Evolutionary conservation across 2,797 vertebrate genomes (phyloP).

Genomic region (Rousettus madagascariensis): DNA sequence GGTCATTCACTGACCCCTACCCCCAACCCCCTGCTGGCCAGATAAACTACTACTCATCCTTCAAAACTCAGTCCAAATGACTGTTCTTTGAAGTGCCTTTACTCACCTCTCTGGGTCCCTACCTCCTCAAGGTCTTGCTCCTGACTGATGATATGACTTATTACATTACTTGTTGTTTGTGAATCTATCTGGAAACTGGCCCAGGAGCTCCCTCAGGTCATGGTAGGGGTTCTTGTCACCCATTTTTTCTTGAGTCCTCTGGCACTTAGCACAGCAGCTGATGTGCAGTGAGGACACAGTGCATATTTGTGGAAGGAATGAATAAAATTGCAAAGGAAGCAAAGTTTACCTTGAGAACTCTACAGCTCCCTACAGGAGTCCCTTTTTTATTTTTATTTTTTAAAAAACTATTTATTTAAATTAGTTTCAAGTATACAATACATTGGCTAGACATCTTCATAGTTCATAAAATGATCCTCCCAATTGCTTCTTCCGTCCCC

Average conservation of each 20-base stretch:
- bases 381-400: neutral
- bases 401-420: no score
- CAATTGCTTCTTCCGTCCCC: no score
- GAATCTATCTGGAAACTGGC: neutral
- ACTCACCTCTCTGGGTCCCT: neutral
- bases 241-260: neutral
- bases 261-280: neutral
- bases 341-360: slow-evolving; percentile 10
- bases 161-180: neutral
- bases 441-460: no score
- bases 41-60: neutral
- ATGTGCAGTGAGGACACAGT: neutral
- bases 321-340: slow-evolving; percentile 18
- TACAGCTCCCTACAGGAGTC: neutral
- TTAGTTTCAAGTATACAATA: no score
- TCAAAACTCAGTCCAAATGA: neutral
- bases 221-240: neutral
- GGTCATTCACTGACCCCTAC: neutral
- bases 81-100: neutral
- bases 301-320: neutral
- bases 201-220: neutral
- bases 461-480: no score
- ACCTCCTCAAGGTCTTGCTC: neutral
- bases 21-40: neutral
- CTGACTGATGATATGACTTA: neutral